phyloP scores from a whole-genome alignment of 2,113 vertebrate species.

The Dascyllus trimaculatus region DNA sequence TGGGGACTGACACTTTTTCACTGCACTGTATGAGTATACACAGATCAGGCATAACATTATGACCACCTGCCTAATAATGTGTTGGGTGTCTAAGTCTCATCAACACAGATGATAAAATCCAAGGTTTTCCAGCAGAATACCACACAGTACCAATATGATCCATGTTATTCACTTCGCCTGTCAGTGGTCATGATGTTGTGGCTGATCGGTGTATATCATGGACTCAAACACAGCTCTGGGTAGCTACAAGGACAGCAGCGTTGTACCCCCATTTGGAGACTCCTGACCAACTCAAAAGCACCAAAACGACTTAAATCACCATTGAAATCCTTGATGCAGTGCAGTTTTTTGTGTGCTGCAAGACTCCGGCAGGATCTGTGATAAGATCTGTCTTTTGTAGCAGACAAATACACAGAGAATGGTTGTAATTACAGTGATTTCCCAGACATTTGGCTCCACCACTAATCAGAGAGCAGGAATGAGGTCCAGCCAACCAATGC shows the following conservation, averaged over 20 bases:
- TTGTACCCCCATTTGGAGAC: constrained; percentile 29
- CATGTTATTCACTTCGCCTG: too few species aligned
- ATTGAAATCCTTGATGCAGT: neutral
- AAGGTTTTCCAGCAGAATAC: too few species aligned
- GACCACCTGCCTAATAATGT: too few species aligned
- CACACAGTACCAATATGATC: too few species aligned
- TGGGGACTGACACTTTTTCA: too few species aligned
- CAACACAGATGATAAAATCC: too few species aligned
- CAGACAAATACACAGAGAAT: constrained; percentile 14
- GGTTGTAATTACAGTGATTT: constrained; percentile 14
- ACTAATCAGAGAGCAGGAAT: constrained; percentile 31
- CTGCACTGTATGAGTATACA: too few species aligned
- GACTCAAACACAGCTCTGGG: neutral
- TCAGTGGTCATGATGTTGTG: too few species aligned
- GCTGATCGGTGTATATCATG: too few species aligned
- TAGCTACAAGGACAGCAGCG: neutral
- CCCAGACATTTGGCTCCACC: constrained; percentile 23
- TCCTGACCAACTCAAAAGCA: constrained; percentile 1
- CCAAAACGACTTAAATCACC: neutral
- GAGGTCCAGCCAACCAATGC: constrained; percentile 8
- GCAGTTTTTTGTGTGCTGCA: neutral
- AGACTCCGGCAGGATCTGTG: constrained; percentile 11
- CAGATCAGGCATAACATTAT: too few species aligned
- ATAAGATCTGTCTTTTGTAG: constrained; percentile 14
- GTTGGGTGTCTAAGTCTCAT: too few species aligned